These are phyloP conservation scores for Fragum fragum DNA, from an alignment of 2,888 invertebrate genomes.

Conservation along the genomic window DNA sequence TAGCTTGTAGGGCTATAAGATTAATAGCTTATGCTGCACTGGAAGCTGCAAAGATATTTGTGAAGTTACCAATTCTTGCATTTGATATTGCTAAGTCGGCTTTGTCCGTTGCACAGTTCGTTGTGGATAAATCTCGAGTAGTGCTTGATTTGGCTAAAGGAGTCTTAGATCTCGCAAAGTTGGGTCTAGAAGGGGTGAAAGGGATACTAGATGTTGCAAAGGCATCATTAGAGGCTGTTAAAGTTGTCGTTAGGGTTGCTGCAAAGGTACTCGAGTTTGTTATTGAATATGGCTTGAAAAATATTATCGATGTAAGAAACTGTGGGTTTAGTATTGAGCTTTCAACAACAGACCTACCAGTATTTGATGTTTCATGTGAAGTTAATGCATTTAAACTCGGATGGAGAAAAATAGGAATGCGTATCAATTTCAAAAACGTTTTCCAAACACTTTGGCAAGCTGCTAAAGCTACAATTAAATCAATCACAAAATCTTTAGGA, in stretches of 20 bases:
- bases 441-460: constrained; percentile 54
- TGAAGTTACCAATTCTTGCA: constrained; percentile 52
- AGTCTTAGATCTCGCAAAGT: constrained; percentile 44
- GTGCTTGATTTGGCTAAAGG: constrained; percentile 50
- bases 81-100: constrained; percentile 59
- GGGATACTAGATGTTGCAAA: constrained; percentile 43
- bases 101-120: constrained; percentile 53
- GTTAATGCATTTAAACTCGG: constrained; percentile 56
- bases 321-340: constrained; percentile 61
- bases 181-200: constrained; percentile 49
- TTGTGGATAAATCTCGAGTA: constrained; percentile 61
- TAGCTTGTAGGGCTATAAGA: constrained; percentile 47
- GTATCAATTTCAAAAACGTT: constrained; percentile 49
- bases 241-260: constrained; percentile 36
- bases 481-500: constrained; percentile 21
- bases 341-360: constrained; percentile 42
- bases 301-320: constrained; percentile 53
- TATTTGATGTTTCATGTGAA: constrained; percentile 59
- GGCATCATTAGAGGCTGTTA: constrained; percentile 49
- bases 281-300: constrained; percentile 46
- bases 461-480: constrained; percentile 46
- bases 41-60: constrained; percentile 58
- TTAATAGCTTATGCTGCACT: constrained; percentile 52
- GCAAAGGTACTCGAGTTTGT: constrained; percentile 50
- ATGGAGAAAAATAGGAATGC: constrained; percentile 39